These are phyloP conservation scores for Limnephilus lunatus DNA, from an alignment of 2,888 invertebrate species.

Conservation along the genomic window DNA sequence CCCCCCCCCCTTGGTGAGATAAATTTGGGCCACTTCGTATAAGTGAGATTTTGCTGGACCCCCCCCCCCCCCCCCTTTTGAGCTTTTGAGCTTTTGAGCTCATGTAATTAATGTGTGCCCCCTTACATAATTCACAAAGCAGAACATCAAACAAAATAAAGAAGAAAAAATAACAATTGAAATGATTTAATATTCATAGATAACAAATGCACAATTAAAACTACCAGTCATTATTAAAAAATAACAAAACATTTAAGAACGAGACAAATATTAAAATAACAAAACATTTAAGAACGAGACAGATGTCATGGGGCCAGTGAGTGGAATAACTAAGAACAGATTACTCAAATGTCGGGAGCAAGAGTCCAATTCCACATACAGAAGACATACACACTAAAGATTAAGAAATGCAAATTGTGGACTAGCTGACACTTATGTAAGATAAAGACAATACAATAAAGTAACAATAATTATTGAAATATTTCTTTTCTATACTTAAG, in stretches of 20 bases:
- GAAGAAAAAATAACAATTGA: neutral
- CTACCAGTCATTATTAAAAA: slow-evolving; percentile 36
- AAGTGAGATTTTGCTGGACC: too few relatives aligned
- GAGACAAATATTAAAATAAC: neutral
- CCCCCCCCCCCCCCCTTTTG: too few relatives aligned
- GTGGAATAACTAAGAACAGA: neutral
- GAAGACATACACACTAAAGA: neutral
- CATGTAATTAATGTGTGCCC: too few relatives aligned
- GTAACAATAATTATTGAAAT: neutral
- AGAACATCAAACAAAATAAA: neutral
- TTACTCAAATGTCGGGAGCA: neutral
- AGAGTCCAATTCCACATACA: neutral
- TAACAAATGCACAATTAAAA: slow-evolving; percentile 16
- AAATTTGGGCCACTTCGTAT: too few relatives aligned
- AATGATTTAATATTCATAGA: slow-evolving; percentile 22
- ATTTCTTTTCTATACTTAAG: neutral
- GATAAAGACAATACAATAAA: neutral
- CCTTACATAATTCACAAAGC: neutral
- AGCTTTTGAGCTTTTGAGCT: too few relatives aligned
- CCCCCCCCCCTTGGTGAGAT: too few relatives aligned
- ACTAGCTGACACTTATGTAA: neutral
- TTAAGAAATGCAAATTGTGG: neutral
- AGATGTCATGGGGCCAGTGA: neutral
- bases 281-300: slow-evolving; percentile 2
- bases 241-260: slow-evolving; percentile 26